phyloP scores from a whole-genome alignment of 2,797 vertebrate species.

The Diplodus sargus region DNA sequence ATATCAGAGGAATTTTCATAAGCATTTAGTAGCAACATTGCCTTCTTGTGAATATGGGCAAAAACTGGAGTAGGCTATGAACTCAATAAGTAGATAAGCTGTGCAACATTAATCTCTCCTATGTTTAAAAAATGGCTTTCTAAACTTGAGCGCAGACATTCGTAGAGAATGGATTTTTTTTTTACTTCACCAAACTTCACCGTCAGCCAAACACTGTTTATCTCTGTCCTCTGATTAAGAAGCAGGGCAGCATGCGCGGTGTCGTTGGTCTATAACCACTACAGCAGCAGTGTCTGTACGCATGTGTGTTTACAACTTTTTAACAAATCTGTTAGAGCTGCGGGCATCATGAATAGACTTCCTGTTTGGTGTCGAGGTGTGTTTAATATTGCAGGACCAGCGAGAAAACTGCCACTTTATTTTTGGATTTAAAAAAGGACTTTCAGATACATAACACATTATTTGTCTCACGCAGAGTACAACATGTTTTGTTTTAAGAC shows the following conservation, averaged over 20 bases:
- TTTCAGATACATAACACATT: constrained; percentile 16
- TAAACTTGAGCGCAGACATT: not conserved
- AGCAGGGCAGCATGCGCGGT: constrained; percentile 27
- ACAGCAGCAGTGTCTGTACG: constrained; percentile 1
- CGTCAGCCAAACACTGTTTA: not conserved
- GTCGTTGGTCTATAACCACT: constrained; percentile 10
- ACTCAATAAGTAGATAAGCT: too few relatives aligned
- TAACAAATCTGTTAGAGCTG: constrained; percentile 17
- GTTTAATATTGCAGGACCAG: constrained; percentile 65
- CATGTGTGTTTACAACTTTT: constrained; percentile 9
- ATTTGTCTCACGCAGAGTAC: constrained; percentile 22
- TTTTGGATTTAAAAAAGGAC: constrained; percentile 32
- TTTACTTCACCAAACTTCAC: constrained; percentile 30
- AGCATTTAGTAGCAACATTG: too few relatives aligned
- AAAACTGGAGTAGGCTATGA: too few relatives aligned
- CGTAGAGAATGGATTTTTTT: constrained; percentile 42
- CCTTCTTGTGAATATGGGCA: too few relatives aligned
- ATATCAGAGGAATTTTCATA: too few relatives aligned
- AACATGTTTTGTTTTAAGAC: constrained; percentile 32
- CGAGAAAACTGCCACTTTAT: constrained; percentile 24
- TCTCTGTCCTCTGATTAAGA: constrained; percentile 26
- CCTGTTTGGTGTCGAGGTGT: constrained; percentile 18
- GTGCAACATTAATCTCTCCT: too few relatives aligned
- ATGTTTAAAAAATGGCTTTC: not conserved
- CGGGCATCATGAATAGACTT: constrained; percentile 27